phyloP scores from a whole-genome alignment of 2,113 vertebrate species.

The Chamaetylas fuelleborni region DNA sequence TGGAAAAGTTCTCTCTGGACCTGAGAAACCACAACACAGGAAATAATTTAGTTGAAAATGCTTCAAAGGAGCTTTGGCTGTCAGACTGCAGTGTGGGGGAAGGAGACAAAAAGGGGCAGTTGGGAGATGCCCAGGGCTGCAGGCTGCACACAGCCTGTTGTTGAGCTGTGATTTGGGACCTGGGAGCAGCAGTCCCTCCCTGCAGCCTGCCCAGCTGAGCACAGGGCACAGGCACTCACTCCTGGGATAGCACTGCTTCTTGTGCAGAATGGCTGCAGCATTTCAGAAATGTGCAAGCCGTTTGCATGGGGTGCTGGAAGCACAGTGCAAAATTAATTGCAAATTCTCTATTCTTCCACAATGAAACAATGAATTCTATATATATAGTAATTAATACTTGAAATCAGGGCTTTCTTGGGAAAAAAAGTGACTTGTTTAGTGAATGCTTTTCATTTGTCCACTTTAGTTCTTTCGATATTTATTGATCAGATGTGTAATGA shows the following conservation, averaged over 20 bases:
- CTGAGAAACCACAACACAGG: background rate
- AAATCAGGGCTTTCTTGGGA: background rate
- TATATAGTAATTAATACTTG: background rate
- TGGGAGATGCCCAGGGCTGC: background rate
- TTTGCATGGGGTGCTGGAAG: background rate
- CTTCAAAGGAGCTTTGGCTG: background rate
- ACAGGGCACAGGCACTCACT: background rate
- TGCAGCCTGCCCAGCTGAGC: background rate
- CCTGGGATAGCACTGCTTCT: background rate
- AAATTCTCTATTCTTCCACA: background rate
- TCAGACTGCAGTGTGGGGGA: background rate
- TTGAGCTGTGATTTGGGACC: background rate
- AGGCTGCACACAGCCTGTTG: background rate
- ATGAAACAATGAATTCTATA: background rate
- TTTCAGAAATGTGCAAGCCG: background rate
- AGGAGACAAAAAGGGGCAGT: background rate
- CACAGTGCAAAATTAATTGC: background rate
- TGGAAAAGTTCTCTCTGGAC: background rate
- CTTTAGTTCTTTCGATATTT: constrained; percentile 24
- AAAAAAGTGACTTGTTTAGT: background rate
- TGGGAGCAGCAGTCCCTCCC: background rate
- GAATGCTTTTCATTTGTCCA: constrained; percentile 26
- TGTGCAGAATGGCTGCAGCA: background rate
- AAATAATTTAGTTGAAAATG: background rate
- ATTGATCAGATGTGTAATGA: constrained; percentile 42